These are phyloP conservation scores for Dryobotodes eremita DNA, from an alignment of 2,888 invertebrate genomes.

Conservation along the genomic window DNA sequence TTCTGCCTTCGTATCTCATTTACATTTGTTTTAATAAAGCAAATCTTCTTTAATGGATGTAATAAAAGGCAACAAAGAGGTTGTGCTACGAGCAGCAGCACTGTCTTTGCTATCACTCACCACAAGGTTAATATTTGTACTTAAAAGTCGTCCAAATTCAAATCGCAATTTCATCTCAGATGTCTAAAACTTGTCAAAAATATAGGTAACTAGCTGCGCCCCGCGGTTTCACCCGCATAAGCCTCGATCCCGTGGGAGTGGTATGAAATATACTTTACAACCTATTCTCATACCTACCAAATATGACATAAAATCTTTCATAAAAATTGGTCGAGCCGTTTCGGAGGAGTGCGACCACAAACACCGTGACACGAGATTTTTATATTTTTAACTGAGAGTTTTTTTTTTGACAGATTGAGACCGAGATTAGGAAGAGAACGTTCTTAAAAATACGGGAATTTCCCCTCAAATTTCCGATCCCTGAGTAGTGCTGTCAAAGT, in stretches of 20 bases:
- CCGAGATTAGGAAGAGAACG: not conserved
- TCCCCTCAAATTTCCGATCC: not conserved
- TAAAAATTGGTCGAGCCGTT: too few species aligned
- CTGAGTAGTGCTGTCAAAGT: not conserved
- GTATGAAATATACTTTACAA: too few species aligned
- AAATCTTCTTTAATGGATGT: not conserved
- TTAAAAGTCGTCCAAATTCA: not conserved
- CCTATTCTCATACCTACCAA: too few species aligned
- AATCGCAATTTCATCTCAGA: not conserved
- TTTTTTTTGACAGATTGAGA: too few species aligned
- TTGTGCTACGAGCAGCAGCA: not conserved
- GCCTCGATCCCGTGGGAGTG: too few species aligned
- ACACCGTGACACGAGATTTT: too few species aligned
- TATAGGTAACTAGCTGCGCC: too few species aligned
- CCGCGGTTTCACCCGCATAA: too few species aligned
- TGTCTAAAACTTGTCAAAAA: not conserved
- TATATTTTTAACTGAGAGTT: too few species aligned
- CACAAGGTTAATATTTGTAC: not conserved
- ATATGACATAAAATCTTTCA: too few species aligned
- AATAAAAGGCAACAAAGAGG: not conserved
- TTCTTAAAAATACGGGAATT: not conserved
- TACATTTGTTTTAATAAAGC: not conserved
- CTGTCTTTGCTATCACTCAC: not conserved
- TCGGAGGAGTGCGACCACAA: too few species aligned
- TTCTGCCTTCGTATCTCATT: constrained; percentile 1